Evolutionary conservation across 2,113 vertebrate genomes (phyloP).

Genomic region (Crotalus helleri): DNA sequence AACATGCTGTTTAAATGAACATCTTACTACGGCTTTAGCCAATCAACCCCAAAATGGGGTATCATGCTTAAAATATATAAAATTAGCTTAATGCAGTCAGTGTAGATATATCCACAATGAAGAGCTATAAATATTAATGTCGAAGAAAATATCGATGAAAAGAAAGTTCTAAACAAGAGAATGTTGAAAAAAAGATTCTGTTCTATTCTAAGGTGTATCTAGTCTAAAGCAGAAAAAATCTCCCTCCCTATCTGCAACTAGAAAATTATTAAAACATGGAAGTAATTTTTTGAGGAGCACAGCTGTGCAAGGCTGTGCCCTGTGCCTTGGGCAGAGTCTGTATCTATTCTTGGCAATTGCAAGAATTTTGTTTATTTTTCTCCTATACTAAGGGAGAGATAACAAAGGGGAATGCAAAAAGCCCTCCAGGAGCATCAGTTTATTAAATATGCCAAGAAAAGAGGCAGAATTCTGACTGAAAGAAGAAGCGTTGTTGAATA

Average conservation of each 20-base stretch:
- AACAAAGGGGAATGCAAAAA: neutral
- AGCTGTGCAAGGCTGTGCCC: neutral
- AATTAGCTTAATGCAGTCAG: neutral
- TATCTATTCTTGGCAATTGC: neutral
- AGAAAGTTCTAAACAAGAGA: neutral
- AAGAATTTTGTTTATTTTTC: neutral
- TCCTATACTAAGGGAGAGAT: neutral
- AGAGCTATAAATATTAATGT: neutral
- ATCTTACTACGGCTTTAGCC: neutral
- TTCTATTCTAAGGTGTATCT: neutral
- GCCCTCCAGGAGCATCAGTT: neutral
- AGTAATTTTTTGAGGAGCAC: neutral
- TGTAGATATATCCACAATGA: neutral
- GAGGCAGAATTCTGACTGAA: neutral
- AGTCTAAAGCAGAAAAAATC: neutral
- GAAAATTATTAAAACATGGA: neutral
- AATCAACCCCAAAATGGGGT: neutral
- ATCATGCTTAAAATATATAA: neutral
- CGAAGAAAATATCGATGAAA: neutral
- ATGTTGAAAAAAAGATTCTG: neutral
- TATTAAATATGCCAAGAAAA: neutral
- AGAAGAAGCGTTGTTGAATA: neutral
- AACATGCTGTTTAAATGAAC: neutral
- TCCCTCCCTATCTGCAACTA: neutral
- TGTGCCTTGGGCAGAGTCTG: neutral